Base-by-base conservation (phyloP, 2,888 invertebrate genomes). In the Orgyia antiqua region DNA sequence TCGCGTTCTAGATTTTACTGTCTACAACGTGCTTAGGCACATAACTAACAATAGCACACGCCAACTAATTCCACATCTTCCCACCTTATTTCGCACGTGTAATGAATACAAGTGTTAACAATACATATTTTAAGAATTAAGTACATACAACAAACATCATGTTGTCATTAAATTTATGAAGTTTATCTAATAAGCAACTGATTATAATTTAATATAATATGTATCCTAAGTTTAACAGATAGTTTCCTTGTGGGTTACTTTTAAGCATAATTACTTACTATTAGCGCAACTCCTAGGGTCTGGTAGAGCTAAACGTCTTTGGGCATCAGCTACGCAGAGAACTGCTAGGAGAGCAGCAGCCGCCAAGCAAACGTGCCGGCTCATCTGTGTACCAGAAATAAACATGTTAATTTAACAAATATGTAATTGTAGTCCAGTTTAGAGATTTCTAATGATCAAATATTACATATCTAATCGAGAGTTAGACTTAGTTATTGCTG, bases 221-320 rank as follows among this genome's bases (percentile, higher is more conserved):
- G n/a, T n/a, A n/a, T n/a, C n/a, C n/a, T n/a, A n/a, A n/a, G n/a
- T n/a, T n/a, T n/a, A n/a, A n/a, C n/a, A n/a, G n/a, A n/a, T n/a
- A n/a, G n/a, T n/a, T n/a, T n/a, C n/a, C n/a, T n/a, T n/a, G n/a
- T n/a, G n/a, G n/a, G n/a, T n/a, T n/a, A n/a, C n/a, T n/a, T n/a
- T n/a, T n/a, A n/a, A n/a, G n/a, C n/a, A n/a, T n/a, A n/a, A n/a
- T n/a, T 68, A 91, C 94, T 90, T 88, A 95, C 96, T 91, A 78
- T 94, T 96, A 38, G 93, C 91, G 78, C 96, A 96, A 80, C 95
- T 95, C 69, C 93, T 90, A 21, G 95, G 94, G 83, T 96, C 95
- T 31, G 96, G 96, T 48, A 96, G 87, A 13, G 95, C 95, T 42
- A 96, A 88, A 46, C 95, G 91, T 58, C 95, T 90, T 77, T 96